Percentiles rank a stretch among this genome's conserved stretches.
Evolutionary conservation across 2,797 vertebrate genomes (phyloP).

Genomic region (Sitta carolinensis): DNA sequence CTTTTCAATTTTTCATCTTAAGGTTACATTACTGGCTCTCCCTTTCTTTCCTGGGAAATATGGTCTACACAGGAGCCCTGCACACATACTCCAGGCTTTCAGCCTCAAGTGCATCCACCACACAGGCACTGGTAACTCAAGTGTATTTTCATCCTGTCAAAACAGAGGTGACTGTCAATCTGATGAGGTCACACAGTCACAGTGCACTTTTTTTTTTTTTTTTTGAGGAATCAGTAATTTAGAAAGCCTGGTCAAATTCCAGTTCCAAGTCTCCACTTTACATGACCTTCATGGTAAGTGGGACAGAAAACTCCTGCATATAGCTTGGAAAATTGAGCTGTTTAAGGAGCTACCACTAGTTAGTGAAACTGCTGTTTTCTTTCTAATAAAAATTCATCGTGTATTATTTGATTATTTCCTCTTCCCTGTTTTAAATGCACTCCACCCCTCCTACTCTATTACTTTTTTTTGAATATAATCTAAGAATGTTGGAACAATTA

Average conservation of each 20-base stretch:
- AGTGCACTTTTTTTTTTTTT: neutral
- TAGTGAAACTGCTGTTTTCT: neutral
- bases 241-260: neutral
- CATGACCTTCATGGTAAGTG: neutral
- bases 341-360: neutral
- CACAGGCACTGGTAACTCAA: neutral
- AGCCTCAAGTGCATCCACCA: neutral
- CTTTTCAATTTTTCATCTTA: neutral
- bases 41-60: neutral
- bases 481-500: conserved; percentile 3
- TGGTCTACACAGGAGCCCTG: neutral
- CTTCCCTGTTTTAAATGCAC: conserved; percentile 4
- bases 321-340: neutral
- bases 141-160: neutral
- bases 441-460: neutral
- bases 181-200: neutral
- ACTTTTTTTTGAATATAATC: neutral
- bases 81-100: neutral
- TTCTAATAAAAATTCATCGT: conserved; percentile 15
- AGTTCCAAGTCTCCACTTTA: neutral
- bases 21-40: neutral
- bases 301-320: neutral
- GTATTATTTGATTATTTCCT: neutral
- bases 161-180: neutral
- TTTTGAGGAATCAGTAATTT: neutral